These are phyloP conservation scores for Eristalis intricaria DNA, from an alignment of 2,888 invertebrate species.

Conservation along the genomic window DNA sequence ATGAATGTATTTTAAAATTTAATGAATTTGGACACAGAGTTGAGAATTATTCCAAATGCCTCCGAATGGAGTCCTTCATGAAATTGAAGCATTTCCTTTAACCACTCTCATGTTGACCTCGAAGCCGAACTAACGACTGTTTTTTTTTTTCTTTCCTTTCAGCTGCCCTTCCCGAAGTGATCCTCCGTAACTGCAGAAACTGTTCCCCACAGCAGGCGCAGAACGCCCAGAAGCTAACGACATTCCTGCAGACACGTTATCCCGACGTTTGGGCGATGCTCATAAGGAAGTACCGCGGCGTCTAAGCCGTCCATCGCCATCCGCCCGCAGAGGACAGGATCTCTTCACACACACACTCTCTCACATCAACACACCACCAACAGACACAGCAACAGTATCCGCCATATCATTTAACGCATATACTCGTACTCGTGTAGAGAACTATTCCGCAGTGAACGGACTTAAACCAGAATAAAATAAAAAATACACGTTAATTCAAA, in stretches of 20 bases:
- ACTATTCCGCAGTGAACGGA: constrained; percentile 15
- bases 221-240: constrained; percentile 82
- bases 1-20: too few relatives aligned
- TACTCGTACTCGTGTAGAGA: constrained; percentile 45
- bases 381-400: constrained; percentile 42
- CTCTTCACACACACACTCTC: constrained; percentile 17
- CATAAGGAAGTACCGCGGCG: constrained; percentile 81
- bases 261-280: constrained; percentile 83
- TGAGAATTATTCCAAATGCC: too few relatives aligned
- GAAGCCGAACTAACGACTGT: not conserved
- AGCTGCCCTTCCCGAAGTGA: constrained; percentile 83
- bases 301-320: constrained; percentile 47
- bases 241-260: constrained; percentile 83
- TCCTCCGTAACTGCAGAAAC: constrained; percentile 82
- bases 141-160: constrained; percentile 39
- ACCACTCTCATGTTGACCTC: too few relatives aligned
- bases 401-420: constrained; percentile 66
- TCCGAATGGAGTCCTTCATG: too few relatives aligned
- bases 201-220: constrained; percentile 82
- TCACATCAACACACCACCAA: constrained; percentile 9
- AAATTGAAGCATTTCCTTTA: too few relatives aligned
- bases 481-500: constrained; percentile 1
- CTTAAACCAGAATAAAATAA: constrained; percentile 23
- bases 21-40: too few relatives aligned
- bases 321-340: constrained; percentile 6